Conservation (phyloP, 2,797 vertebrate genomes). For the Kryptopterus vitreolus region DNA sequence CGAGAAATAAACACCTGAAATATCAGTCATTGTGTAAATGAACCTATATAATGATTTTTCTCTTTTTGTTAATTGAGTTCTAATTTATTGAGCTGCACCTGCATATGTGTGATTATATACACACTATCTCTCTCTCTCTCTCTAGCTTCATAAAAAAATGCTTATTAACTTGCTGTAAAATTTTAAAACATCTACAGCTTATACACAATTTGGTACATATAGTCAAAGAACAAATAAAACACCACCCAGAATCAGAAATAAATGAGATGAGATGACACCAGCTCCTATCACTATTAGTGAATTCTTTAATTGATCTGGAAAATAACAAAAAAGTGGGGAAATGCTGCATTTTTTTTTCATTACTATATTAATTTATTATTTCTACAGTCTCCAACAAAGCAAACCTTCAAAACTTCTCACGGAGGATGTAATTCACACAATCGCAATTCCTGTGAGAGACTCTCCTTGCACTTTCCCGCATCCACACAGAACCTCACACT, state of each 20-base stretch:
- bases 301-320: conserved; percentile 53
- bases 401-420: neutral
- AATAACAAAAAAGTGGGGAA: conserved; percentile 49
- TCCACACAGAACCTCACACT: conserved; percentile 17
- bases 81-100: too few species aligned
- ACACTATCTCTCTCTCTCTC: too few species aligned
- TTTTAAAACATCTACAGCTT: neutral
- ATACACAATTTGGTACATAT: neutral
- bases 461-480: conserved; percentile 23
- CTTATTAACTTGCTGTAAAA: too few species aligned
- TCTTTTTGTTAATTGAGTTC: too few species aligned
- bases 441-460: conserved; percentile 33
- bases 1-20: too few species aligned
- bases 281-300: conserved; percentile 33
- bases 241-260: neutral
- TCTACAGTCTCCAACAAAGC: conserved; percentile 31
- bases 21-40: too few species aligned
- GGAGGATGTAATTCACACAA: conserved; percentile 2
- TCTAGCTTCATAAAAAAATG: too few species aligned
- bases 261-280: conserved; percentile 35
- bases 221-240: neutral
- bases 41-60: too few species aligned
- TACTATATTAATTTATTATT: conserved; percentile 35
- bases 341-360: conserved; percentile 25
- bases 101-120: too few species aligned